Evolutionary conservation across 1,140 invertebrate species (phyloP).

Genomic region (Eupristina koningsbergeri): DNA sequence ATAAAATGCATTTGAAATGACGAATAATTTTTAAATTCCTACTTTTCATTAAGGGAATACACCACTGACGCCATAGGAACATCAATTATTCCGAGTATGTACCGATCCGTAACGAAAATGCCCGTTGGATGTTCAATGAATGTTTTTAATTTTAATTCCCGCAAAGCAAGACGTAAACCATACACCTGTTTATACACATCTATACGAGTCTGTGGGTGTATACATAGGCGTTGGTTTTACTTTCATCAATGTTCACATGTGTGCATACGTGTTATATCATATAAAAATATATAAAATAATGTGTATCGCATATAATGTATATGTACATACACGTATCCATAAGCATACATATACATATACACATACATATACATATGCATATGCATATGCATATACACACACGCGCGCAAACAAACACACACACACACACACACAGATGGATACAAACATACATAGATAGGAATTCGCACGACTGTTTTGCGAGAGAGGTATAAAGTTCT

Average conservation of each 20-base stretch:
- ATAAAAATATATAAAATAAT: background rate
- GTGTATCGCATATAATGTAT: background rate
- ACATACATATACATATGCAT: too few species aligned
- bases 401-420: too few species aligned
- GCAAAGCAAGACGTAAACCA: background rate
- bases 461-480: background rate
- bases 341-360: too few species aligned
- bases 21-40: background rate
- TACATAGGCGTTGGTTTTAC: background rate
- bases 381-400: background rate
- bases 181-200: too few species aligned
- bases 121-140: background rate
- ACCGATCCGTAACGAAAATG: background rate
- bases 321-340: too few species aligned
- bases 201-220: too few species aligned
- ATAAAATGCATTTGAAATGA: background rate
- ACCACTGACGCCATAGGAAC: background rate
- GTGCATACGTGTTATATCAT: background rate
- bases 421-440: background rate
- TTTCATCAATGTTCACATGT: background rate
- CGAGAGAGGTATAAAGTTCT: conserved; percentile 20
- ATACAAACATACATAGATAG: background rate
- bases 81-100: background rate
- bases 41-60: background rate
- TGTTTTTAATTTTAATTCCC: background rate